A percentile compares a stretch with the other conserved stretches of the same genome.
Evolutionary conservation across 2,113 vertebrate genomes (phyloP).

Genomic region (Pogonocichla stellata): DNA sequence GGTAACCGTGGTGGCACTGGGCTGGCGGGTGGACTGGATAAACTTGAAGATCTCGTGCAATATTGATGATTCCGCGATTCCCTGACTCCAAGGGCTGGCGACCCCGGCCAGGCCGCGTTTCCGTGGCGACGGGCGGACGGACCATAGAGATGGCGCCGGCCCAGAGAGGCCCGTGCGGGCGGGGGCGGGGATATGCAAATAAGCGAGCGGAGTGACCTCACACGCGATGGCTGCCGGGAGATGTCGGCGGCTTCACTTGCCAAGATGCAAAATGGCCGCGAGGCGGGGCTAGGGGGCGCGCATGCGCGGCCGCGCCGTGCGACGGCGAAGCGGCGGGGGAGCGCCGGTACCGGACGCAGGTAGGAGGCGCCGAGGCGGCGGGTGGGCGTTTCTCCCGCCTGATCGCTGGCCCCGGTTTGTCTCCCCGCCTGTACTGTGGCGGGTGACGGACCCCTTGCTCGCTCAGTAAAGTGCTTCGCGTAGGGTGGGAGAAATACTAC

Average conservation of each 20-base stretch:
- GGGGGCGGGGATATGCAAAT: not conserved
- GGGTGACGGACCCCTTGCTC: fast-evolving
- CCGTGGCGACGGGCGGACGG: not conserved
- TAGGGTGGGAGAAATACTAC: too few relatives aligned
- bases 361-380: not conserved
- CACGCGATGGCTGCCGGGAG: not conserved
- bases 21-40: not conserved
- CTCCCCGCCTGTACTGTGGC: not conserved
- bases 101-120: not conserved
- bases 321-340: not conserved
- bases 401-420: not conserved
- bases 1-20: not conserved
- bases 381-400: not conserved
- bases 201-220: fast-evolving
- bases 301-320: fast-evolving
- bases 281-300: fast-evolving
- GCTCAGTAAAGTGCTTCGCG: fast-evolving
- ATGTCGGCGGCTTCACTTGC: not conserved
- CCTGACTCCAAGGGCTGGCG: fast-evolving
- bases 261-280: not conserved
- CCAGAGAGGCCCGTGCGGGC: fast-evolving
- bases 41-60: not conserved
- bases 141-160: not conserved
- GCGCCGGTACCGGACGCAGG: not conserved
- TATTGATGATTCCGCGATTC: not conserved